Base-by-base conservation (phyloP, 2,113 vertebrate species). In the Irena cyanogastra region DNA sequence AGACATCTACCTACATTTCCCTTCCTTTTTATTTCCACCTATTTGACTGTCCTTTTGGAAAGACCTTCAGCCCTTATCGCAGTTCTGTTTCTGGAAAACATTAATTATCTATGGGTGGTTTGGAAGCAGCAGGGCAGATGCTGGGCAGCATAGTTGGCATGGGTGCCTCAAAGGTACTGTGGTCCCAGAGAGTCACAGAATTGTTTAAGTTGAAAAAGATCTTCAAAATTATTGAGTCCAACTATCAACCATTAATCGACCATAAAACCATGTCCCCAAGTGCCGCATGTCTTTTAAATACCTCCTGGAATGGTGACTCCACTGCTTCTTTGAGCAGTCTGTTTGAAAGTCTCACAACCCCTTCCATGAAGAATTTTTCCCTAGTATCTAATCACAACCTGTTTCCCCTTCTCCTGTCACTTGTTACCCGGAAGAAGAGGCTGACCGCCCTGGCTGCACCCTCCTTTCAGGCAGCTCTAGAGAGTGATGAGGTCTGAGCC, bases 381-480 rank as follows among this genome's bases (percentile, higher is more conserved):
- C 9, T 47, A 47, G 1, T 28, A 54, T 42, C 17, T 8, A 31
- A 33, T 21, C 22, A 4, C 8, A 60, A 53, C 21, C 3, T 5
- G 0, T 35, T 80, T 41, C 39, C 18, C 10, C n/a, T 41, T 23
- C 4, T 45, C 9, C 16, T 33, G 6, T 28, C 4, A 7, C 45
- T 41, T 33, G 1, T 16, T 0, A 0, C 7, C 6, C 23, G 24
- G 0, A 1, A 84, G 24, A 45, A 84, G 33, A 65, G 5, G 0
- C 4, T 0, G 0, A 30, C 2, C 3, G 10, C 23, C 3, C 33
- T 26, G 16, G 19, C 42, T 42, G 1, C 31, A 7, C 1, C 8
- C 22, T 63, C 37, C 42, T n/a, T 3, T 30, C 42, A 50, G 50
- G 64, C 8, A 77, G 13, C 0, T 24, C 1, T 0, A 56, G 35